Conservation (phyloP, 2,113 vertebrate genomes). For the Corythoichthys intestinalis region DNA sequence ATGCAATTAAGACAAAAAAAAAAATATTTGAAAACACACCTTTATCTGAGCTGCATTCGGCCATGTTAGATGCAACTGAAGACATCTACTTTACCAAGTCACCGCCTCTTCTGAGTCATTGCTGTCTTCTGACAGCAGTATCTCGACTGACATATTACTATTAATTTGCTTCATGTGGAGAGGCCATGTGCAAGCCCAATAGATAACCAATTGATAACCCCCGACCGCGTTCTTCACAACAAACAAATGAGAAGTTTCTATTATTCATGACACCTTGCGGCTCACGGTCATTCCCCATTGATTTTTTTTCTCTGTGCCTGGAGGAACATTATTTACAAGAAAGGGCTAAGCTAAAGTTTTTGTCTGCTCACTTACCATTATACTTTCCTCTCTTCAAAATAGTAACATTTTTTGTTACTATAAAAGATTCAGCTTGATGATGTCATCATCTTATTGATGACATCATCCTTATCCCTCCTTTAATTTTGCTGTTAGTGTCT, state of each 20-base stretch:
- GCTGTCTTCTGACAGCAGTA: neutral
- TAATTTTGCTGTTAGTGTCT: too few relatives aligned
- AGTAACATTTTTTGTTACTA: neutral
- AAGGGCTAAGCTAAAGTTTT: neutral
- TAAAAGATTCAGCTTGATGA: neutral
- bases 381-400: neutral
- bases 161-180: slow-evolving; percentile 10
- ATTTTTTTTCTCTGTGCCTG: slow-evolving; percentile 21
- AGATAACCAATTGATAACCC: slow-evolving; percentile 48
- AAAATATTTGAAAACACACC: too few relatives aligned
- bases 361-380: neutral
- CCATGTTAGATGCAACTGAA: too few relatives aligned
- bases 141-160: slow-evolving; percentile 3
- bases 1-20: too few relatives aligned
- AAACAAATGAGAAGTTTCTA: slow-evolving; percentile 30
- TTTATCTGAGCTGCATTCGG: too few relatives aligned
- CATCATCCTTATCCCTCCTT: too few relatives aligned
- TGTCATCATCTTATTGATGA: neutral
- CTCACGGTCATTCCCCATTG: slow-evolving; percentile 27
- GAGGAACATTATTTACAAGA: slow-evolving; percentile 8
- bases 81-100: neutral
- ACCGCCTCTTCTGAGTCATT: slow-evolving; percentile 3
- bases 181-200: slow-evolving; percentile 10
- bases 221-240: slow-evolving; percentile 45
- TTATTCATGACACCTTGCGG: slow-evolving; percentile 49